phyloP scores from a whole-genome alignment of 1,140 invertebrate species.

The Caenorhabditis inopinata region DNA sequence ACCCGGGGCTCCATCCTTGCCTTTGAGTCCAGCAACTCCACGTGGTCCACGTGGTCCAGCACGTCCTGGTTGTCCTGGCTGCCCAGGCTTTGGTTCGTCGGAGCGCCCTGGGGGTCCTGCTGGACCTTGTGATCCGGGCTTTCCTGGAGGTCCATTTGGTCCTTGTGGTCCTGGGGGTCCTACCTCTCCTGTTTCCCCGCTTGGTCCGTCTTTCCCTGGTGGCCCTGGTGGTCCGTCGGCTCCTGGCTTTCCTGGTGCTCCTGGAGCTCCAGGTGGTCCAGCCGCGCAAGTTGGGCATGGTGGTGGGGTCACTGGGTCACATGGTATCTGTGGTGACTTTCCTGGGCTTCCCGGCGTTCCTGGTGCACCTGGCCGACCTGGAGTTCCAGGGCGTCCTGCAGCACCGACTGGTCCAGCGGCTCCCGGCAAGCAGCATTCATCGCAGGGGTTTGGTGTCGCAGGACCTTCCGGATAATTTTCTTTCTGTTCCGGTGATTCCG shows the following conservation, averaged over 20 bases:
- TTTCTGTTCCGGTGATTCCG: background rate
- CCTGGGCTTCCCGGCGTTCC: constrained; percentile 48
- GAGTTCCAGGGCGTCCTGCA: constrained; percentile 39
- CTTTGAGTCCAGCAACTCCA: constrained; percentile 6
- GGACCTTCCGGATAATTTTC: no score
- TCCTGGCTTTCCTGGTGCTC: constrained; percentile 44
- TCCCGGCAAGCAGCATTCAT: constrained; percentile 46
- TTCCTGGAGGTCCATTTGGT: constrained; percentile 37
- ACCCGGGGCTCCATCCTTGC: constrained; percentile 18
- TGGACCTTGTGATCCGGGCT: constrained; percentile 24
- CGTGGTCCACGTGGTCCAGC: constrained; percentile 28
- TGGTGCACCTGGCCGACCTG: constrained; percentile 44
- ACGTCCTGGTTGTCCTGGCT: constrained; percentile 20
- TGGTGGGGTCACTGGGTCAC: constrained; percentile 43
- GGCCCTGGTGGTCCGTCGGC: constrained; percentile 32
- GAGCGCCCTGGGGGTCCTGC: constrained; percentile 18
- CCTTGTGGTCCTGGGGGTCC: constrained; percentile 41
- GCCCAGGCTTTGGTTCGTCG: constrained; percentile 22
- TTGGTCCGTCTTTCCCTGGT: constrained; percentile 41
- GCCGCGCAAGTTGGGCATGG: constrained; percentile 43
- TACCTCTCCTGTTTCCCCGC: constrained; percentile 31
- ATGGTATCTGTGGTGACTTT: constrained; percentile 41
- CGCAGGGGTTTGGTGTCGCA: no score
- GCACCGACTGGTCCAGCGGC: constrained; percentile 44
- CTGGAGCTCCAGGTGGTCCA: constrained; percentile 44